Evolutionary conservation across 2,113 vertebrate species (phyloP).

Genomic region (Bagarius yarrelli): DNA sequence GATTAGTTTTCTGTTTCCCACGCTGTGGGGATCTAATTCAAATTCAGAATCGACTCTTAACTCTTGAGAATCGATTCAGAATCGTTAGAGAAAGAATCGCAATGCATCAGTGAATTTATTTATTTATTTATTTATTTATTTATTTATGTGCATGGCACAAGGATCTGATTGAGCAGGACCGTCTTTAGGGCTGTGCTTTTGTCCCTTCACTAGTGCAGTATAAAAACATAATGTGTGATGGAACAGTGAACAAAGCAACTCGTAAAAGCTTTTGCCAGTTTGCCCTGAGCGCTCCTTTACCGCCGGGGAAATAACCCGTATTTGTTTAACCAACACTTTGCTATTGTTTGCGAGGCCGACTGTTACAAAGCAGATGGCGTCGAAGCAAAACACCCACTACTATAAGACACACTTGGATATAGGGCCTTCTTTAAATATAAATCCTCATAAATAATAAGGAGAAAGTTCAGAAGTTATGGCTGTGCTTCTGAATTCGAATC

Average conservation of each 20-base stretch:
- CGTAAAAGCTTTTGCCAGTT: conserved; percentile 43
- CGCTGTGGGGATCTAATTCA: too few species aligned
- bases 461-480: neutral
- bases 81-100: too few species aligned
- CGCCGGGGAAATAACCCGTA: conserved; percentile 34
- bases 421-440: neutral
- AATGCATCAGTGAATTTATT: too few species aligned
- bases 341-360: conserved; percentile 28
- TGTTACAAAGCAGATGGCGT: neutral
- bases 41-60: too few species aligned
- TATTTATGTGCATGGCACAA: conserved; percentile 29
- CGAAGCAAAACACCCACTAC: neutral
- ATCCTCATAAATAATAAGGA: neutral
- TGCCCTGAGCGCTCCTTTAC: conserved; percentile 33
- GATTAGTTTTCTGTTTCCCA: too few species aligned
- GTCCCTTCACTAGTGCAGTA: conserved; percentile 6
- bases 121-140: too few species aligned
- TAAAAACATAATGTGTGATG: conserved; percentile 14
- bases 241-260: conserved; percentile 42
- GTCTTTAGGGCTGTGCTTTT: neutral
- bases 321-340: conserved; percentile 25
- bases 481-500: neutral
- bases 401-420: neutral
- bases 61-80: too few species aligned
- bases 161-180: conserved; percentile 23